Evolutionary conservation across 2,113 vertebrate species (phyloP).

Genomic region (Lichenostomus cassidix): DNA sequence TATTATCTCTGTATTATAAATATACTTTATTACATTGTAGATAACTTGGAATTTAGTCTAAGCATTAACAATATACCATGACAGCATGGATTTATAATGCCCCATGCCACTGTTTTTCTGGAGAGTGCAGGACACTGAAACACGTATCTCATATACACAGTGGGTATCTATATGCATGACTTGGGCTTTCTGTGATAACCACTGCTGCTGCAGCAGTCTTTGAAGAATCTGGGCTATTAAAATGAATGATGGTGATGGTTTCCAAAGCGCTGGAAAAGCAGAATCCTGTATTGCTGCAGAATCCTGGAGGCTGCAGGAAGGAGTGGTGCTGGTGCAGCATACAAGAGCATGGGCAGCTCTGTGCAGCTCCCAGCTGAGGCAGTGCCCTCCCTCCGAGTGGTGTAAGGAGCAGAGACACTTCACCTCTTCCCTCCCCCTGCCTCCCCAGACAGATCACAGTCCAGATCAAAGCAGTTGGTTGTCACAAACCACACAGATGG

Average conservation of each 20-base stretch:
- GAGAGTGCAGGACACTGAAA: neutral
- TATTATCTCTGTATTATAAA: neutral
- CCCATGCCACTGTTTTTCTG: neutral
- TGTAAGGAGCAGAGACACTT: neutral
- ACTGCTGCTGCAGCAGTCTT: neutral
- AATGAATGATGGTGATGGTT: neutral
- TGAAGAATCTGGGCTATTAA: conserved; percentile 1
- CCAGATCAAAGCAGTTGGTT: neutral
- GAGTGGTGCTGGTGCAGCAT: neutral
- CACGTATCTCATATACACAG: neutral
- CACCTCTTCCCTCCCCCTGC: neutral
- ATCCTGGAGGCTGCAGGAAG: neutral
- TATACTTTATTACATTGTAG: neutral
- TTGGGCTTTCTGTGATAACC: neutral
- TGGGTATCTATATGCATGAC: neutral
- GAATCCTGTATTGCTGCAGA: neutral
- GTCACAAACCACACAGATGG: neutral
- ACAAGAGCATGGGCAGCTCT: neutral
- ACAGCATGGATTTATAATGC: neutral
- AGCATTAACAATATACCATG: neutral
- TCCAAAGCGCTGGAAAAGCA: neutral
- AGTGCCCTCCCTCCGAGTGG: neutral
- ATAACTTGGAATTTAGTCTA: neutral
- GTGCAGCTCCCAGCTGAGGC: neutral
- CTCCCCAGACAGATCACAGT: neutral